A percentile compares a stretch with the other conserved stretches of the same genome.
Conservation (phyloP, 2,113 vertebrate species). For the Psammodynastes pulverulentus region DNA sequence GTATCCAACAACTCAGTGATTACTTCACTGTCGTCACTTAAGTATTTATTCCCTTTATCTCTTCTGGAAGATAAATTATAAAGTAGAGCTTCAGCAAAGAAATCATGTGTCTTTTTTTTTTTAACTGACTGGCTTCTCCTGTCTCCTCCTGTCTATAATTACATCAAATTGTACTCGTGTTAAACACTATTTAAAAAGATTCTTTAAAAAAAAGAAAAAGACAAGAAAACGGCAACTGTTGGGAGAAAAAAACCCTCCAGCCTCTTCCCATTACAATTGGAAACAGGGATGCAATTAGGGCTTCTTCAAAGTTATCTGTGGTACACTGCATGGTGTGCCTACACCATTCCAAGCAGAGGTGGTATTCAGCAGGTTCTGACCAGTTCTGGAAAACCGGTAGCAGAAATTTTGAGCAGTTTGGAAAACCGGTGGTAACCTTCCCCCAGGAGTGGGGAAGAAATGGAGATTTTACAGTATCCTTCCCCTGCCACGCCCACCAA, state of each 20-base stretch:
- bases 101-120: conserved; percentile 73
- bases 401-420: too few relatives aligned
- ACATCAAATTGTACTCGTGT: conserved; percentile 76
- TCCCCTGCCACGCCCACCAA: too few relatives aligned
- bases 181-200: conserved; percentile 57
- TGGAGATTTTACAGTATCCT: too few relatives aligned
- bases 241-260: conserved; percentile 22
- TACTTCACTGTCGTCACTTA: conserved; percentile 74
- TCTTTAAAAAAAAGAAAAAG: conserved; percentile 15
- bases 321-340: conserved; percentile 16
- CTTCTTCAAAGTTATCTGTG: conserved; percentile 37
- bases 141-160: conserved; percentile 72
- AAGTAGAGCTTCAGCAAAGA: conserved; percentile 72
- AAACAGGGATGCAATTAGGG: conserved; percentile 30
- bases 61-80: conserved; percentile 73
- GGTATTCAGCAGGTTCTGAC: too few relatives aligned
- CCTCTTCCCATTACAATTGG: conserved; percentile 33
- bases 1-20: conserved; percentile 75
- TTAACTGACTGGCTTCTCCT: conserved; percentile 69
- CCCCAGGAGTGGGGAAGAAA: too few relatives aligned
- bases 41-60: conserved; percentile 81
- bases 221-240: conserved; percentile 41
- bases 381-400: too few relatives aligned
- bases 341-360: conserved; percentile 10
- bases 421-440: too few relatives aligned